A percentile compares a stretch with the other conserved stretches of the same genome.
Evolutionary conservation across 2,113 vertebrate species (phyloP).

Genomic region (Apaloderma vittatum): DNA sequence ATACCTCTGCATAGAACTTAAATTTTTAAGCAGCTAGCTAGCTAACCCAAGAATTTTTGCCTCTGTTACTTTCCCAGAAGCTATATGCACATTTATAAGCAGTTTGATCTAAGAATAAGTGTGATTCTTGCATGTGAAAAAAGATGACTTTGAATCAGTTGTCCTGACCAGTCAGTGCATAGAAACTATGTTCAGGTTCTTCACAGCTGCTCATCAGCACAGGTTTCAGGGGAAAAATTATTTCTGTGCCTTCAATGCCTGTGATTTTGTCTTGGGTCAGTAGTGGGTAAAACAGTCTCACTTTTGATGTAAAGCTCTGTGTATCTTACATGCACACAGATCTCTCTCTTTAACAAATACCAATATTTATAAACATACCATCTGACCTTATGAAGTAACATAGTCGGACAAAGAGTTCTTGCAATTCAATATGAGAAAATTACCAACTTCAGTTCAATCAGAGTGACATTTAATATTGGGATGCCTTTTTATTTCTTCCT

Average conservation of each 20-base stretch:
- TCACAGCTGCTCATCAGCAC: not conserved
- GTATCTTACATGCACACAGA: not conserved
- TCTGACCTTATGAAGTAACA: not conserved
- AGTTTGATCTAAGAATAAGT: not conserved
- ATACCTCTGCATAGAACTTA: not conserved
- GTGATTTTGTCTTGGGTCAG: not conserved
- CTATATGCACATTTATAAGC: not conserved
- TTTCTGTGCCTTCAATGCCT: not conserved
- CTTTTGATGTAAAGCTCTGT: not conserved
- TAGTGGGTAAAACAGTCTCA: accelerated
- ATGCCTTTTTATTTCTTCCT: not conserved
- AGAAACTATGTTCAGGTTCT: not conserved
- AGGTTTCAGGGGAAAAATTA: not conserved
- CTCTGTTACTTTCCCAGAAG: not conserved
- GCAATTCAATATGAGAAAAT: not conserved
- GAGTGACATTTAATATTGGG: not conserved
- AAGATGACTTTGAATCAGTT: not conserved
- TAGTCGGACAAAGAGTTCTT: not conserved
- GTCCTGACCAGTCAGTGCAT: not conserved
- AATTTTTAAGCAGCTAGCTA: not conserved
- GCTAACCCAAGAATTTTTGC: not conserved
- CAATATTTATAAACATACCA: not conserved
- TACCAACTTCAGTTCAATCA: not conserved
- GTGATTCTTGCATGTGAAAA: not conserved
- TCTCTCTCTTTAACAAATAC: not conserved